Base-by-base conservation (phyloP, 2,797 vertebrate genomes). In the Epinephelus awoara region DNA sequence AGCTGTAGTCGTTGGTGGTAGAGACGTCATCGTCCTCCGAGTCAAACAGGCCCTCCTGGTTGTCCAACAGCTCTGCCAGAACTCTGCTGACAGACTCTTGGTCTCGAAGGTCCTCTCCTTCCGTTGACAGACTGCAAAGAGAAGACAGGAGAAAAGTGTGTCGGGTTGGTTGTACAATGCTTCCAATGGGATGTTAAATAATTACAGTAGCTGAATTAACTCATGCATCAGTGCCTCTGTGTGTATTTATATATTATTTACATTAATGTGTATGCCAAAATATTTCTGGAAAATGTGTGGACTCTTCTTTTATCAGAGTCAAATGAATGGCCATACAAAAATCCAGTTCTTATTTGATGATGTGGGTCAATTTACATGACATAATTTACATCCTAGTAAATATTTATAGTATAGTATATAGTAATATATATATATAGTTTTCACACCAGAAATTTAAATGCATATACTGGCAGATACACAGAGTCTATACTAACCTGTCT, bases 11-110 rank as follows among this genome's bases (percentile, higher is more conserved):
- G 80, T 99, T 98, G 67, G 96, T 96, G 87, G 97, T 97, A 91
- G 97, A 98, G 92, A 98, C 96, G 82, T 98, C 97, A 70, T 99
- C 98, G 42, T 99, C 98, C 89, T 99, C 98, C 1, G 97, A 97
- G 91, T 98, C 98, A 92, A 99, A 99, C 92, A 97, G 95, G 47
- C 97, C 97, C 85, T 97, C 97, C 91, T 98, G 97, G 94, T 98
- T 98, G 93, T 99, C 98, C 91, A 99, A 85, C 94, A 99, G 96
- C 87, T 97, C 98, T 0, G 96, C 96, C 94, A 99, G 95, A 91
- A 98, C 96, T 90, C 97, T 96, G 92, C 97, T 98, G 72, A 99
- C 96, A 73, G 97, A 95, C 95, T 98, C 97, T 92, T 98, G 97
- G 82, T 98, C 98, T 88, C 96, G 96, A 82, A 97, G 92, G 93